phyloP scores from a whole-genome alignment of 2,888 invertebrate species.

The Gryllus longicercus region DNA sequence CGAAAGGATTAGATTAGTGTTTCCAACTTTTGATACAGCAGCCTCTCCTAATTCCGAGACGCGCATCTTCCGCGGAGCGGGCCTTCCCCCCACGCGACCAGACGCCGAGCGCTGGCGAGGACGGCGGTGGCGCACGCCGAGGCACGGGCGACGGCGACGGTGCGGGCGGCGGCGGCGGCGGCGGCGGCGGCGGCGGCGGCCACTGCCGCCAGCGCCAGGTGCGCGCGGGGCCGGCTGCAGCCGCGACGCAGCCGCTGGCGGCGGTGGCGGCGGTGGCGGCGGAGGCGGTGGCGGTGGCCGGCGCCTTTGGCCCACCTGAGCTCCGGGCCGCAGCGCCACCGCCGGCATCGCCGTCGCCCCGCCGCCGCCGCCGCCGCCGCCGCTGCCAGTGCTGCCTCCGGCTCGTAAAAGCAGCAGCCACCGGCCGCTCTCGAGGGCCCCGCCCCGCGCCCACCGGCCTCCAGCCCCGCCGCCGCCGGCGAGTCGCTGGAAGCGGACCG shows the following conservation, averaged over 20 bases:
- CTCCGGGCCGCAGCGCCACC: not conserved
- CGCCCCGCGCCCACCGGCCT: too few relatives aligned
- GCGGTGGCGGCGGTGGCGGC: not conserved
- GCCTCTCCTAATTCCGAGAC: too few relatives aligned
- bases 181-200: not conserved
- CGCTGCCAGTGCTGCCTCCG: too few relatives aligned
- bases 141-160: not conserved
- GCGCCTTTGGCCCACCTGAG: slow-evolving; percentile 1
- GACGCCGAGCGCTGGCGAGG: not conserved
- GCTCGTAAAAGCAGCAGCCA: too few relatives aligned
- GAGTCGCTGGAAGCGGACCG: too few relatives aligned
- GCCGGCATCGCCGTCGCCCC: not conserved
- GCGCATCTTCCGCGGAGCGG: too few relatives aligned
- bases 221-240: slow-evolving; percentile 1
- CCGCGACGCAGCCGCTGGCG: not conserved
- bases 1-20: too few relatives aligned
- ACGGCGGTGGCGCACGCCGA: not conserved
- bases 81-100: not conserved
- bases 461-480: too few relatives aligned
- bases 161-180: too few relatives aligned
- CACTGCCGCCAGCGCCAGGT: not conserved
- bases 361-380: too few relatives aligned
- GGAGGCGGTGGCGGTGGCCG: not conserved
- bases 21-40: too few relatives aligned
- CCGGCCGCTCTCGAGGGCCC: too few relatives aligned